These are phyloP conservation scores for Cranoglanis bouderius DNA, from an alignment of 2,113 vertebrate species.

Conservation along the genomic window DNA sequence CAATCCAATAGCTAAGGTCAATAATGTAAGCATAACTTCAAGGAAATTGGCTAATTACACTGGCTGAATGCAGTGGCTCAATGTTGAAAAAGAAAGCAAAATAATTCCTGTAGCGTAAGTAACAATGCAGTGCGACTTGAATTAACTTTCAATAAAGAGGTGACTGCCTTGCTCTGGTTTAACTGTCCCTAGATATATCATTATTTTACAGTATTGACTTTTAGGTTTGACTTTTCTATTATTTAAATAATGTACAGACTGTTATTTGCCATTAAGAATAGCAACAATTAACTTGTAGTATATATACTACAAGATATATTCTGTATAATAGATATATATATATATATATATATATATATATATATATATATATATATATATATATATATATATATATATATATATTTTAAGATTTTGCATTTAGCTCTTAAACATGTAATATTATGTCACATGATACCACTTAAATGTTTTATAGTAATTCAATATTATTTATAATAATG, in stretches of 20 bases:
- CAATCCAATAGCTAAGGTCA: conserved; percentile 43
- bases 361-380: too few species aligned
- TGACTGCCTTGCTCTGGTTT: background rate
- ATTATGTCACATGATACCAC: background rate
- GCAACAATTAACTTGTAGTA: background rate
- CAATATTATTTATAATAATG: background rate
- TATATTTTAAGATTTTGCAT: background rate
- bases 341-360: too few species aligned
- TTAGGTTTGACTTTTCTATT: background rate
- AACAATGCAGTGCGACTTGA: background rate
- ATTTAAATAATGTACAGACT: background rate
- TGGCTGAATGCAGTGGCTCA: conserved; percentile 2
- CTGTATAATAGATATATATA: too few species aligned
- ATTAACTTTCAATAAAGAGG: background rate
- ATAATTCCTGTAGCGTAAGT: background rate
- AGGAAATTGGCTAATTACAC: conserved; percentile 46
- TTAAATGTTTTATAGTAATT: background rate
- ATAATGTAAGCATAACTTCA: conserved; percentile 38
- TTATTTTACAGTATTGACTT: conserved; percentile 10
- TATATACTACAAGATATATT: background rate
- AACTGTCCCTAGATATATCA: background rate
- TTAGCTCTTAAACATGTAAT: background rate
- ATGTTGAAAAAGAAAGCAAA: background rate
- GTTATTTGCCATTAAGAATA: background rate
- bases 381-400: too few species aligned